Base-by-base conservation (phyloP, 2,888 invertebrate species). In the Orchesella flavescens region DNA sequence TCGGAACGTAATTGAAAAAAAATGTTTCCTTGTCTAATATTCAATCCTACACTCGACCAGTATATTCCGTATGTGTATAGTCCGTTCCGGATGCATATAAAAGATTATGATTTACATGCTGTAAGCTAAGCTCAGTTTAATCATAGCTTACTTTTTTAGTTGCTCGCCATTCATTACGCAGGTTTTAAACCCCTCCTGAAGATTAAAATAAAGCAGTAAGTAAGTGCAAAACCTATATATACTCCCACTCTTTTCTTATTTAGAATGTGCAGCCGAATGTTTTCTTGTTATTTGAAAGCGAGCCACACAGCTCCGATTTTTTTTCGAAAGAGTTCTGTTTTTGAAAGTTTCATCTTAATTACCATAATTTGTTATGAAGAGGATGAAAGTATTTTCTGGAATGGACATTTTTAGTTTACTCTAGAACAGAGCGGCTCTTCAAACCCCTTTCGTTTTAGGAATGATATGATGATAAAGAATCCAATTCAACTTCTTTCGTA, bases 341-440 rank as follows among this genome's bases (percentile, higher is more conserved):
- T 80, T 87, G 87, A 87, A 87, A 87, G 76, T 87, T 87, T 86
- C 83, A 46, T 84, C 87, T 87, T 87, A 87, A 87, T 87, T 87
- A 87, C 87, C 86, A 87, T 84, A 87, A 87, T 87, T 87, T 87
- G 87, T 87, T 87, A 87, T 82, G 85, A 86, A 85, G 75, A 86
- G 85, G 86, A 86, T 87, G 85, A 87, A 87, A 86, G 84, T 86
- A 79, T 81, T 85, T 63, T 86, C 85, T 85, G 85, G 82, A 85
- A 78, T 85, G 81, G 86, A 86, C 85, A 86, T 81, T 81, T 78
- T 78, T 78, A 44, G 78, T 71, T 78, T 78, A 69, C 59, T 68
- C 69, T 34, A 34, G 34, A 34, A 34, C 34, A 71, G 78, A 78
- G 55, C 43, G 19, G 43, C 24, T 66, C 57, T 76, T 34, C 53